Conservation (phyloP, 2,888 invertebrate species). For the Lochmaea crataegi region DNA sequence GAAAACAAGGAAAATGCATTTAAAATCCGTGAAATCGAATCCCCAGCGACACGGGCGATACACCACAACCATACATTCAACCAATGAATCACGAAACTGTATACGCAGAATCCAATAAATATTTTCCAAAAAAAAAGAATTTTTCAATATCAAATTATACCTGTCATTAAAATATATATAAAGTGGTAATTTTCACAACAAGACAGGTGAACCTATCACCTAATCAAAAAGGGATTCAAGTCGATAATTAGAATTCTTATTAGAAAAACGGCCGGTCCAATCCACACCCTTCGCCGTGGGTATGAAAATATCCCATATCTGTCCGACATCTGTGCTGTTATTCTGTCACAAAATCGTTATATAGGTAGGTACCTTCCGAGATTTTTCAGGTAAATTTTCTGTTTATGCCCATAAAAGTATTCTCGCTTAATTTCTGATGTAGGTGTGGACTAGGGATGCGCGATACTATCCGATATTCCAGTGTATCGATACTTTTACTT, state of each 20-base stretch:
- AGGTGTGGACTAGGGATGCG: no score
- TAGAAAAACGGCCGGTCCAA: conserved; percentile 24
- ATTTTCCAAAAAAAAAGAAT: no score
- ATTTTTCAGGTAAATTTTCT: conserved; percentile 38
- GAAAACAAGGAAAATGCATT: conserved; percentile 46
- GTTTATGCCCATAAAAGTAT: conserved; percentile 8
- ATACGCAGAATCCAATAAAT: conserved; percentile 33
- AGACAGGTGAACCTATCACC: conserved; percentile 28
- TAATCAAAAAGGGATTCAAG: conserved; percentile 16
- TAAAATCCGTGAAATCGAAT: conserved; percentile 43
- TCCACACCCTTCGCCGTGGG: conserved; percentile 17
- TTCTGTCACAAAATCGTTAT: conserved; percentile 11
- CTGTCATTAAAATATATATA: conserved; percentile 2
- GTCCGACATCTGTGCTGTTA: conserved; percentile 27
- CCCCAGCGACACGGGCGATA: conserved; percentile 24
- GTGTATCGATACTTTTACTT: no score
- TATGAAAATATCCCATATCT: conserved; percentile 4
- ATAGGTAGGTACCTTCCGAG: conserved; percentile 30
- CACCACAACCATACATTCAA: conserved; percentile 26
- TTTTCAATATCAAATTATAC: neutral
- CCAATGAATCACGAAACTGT: conserved; percentile 29
- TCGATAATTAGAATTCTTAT: conserved; percentile 22
- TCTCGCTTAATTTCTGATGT: neutral
- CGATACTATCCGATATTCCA: no score
- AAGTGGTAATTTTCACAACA: conserved; percentile 22